Conservation (phyloP, 2,113 vertebrate genomes). For the Hassar affinis region DNA sequence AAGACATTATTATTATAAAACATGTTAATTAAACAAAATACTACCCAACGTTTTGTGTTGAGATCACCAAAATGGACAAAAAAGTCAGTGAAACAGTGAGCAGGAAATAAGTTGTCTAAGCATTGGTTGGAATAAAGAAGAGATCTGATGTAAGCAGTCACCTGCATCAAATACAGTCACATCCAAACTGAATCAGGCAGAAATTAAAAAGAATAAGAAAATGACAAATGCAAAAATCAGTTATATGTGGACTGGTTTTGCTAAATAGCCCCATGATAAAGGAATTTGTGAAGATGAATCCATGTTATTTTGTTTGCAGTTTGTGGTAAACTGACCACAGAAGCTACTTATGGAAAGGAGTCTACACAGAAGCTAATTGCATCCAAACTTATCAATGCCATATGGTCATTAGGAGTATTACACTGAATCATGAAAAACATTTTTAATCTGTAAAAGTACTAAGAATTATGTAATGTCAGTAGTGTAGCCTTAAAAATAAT, state of each 20-base stretch:
- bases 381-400: not conserved
- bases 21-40: not conserved
- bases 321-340: not conserved
- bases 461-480: not conserved
- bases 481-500: not conserved
- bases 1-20: not conserved
- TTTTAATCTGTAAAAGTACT: not conserved
- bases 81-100: not conserved
- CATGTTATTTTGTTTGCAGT: not conserved
- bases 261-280: not conserved
- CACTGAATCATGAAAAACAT: not conserved
- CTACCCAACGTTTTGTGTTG: not conserved
- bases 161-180: not conserved
- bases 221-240: not conserved
- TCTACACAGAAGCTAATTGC: not conserved
- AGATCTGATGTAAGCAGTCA: not conserved
- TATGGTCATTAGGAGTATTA: not conserved
- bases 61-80: no score
- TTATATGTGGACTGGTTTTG: not conserved
- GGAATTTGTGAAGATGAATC: not conserved
- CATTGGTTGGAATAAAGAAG: not conserved
- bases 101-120: not conserved
- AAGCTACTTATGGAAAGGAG: not conserved
- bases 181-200: not conserved
- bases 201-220: not conserved